A percentile compares a stretch with the other conserved stretches of the same genome.
These are phyloP conservation scores for Platycercus adscitus DNA, from an alignment of 2,113 vertebrate species.

Conservation along the genomic window DNA sequence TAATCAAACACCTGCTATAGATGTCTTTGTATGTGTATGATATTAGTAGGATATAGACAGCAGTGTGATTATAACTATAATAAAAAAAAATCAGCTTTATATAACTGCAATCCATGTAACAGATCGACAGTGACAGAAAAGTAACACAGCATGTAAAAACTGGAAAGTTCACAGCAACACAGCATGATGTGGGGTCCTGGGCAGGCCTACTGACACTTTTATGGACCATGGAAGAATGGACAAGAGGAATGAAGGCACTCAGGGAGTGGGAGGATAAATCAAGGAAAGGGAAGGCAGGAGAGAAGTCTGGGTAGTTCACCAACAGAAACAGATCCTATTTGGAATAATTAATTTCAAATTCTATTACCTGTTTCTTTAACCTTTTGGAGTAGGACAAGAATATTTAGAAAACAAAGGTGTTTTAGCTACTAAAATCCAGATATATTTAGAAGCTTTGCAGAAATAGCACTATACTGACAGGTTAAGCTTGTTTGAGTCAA, in stretches of 20 bases:
- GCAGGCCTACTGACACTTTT: neutral
- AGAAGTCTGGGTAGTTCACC: neutral
- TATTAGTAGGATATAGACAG: neutral
- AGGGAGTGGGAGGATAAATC: fast-evolving
- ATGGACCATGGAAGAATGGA: neutral
- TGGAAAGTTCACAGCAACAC: neutral
- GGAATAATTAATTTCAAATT: neutral
- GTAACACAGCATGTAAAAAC: neutral
- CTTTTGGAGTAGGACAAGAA: neutral
- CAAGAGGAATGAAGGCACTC: neutral
- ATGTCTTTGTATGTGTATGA: neutral
- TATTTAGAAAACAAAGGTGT: neutral
- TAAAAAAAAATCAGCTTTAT: neutral
- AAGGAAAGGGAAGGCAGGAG: neutral
- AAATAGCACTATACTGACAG: neutral
- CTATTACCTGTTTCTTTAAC: neutral
- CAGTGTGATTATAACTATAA: neutral
- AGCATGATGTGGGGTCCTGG: fast-evolving
- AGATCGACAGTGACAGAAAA: neutral
- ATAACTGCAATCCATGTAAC: neutral
- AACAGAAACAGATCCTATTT: neutral
- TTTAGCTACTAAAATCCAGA: neutral
- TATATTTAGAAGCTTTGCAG: neutral
- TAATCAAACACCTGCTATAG: neutral
- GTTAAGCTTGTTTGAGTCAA: neutral